These are phyloP conservation scores for Trichoplusia ni DNA, from an alignment of 1,140 invertebrate genomes.

Conservation along the genomic window DNA sequence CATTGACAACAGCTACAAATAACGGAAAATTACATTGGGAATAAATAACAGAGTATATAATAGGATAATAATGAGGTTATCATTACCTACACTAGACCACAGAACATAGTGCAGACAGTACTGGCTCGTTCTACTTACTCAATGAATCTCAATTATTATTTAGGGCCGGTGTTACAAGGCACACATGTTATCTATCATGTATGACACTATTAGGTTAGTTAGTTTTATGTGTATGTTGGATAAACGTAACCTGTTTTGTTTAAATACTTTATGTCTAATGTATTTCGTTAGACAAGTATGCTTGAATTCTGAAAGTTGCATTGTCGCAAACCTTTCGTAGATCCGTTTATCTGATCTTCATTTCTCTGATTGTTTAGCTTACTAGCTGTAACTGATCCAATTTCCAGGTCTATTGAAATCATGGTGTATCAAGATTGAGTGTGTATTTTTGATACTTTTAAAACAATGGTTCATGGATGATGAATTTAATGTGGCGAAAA, in stretches of 20 bases:
- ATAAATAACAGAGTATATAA: constrained; percentile 51
- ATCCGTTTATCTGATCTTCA: too few species aligned
- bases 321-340: too few species aligned
- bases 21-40: constrained; percentile 59
- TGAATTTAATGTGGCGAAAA: too few species aligned
- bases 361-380: too few species aligned
- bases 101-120: constrained; percentile 45
- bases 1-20: constrained; percentile 1
- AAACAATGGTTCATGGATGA: too few species aligned
- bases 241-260: constrained; percentile 21
- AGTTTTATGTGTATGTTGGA: background rate
- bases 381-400: too few species aligned
- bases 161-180: constrained; percentile 27
- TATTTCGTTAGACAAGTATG: too few species aligned
- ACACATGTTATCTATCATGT: constrained; percentile 25
- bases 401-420: too few species aligned
- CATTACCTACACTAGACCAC: constrained; percentile 45
- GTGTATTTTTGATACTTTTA: too few species aligned
- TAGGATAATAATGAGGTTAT: constrained; percentile 57
- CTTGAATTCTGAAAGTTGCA: too few species aligned
- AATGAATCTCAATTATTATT: constrained; percentile 36
- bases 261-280: too few species aligned
- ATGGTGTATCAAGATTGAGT: too few species aligned
- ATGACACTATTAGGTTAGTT: constrained; percentile 27
- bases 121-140: constrained; percentile 50